Base-by-base conservation (phyloP, 2,797 vertebrate genomes). In the Tragopan temminckii region DNA sequence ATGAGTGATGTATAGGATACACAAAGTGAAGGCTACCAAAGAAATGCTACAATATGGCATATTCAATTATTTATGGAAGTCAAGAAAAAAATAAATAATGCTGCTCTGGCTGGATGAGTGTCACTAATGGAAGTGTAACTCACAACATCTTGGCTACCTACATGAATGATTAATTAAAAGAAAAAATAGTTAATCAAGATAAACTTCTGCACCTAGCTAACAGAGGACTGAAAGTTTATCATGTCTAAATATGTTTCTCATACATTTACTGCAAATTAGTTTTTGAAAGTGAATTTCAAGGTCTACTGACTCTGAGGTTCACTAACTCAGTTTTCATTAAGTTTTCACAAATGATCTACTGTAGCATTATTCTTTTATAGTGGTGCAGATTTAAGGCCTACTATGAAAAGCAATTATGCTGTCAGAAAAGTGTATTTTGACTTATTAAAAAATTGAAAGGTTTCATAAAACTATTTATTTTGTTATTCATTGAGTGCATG, bases 231-330 rank as follows among this genome's bases (percentile, higher is more conserved):
- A 94, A 98, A 98, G 97, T 98, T 98, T 98, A 98, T 98, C 97
- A 98, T 95, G 97, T 98, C 98, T 98, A 98, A 99, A 99, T 99
- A 99, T 99, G 98, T 99, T 99, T 99, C 99, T 99, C 98, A 98
- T 98, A 98, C 98, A 98, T 99, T 98, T 99, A 99, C 98, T 98
- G 99, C 98, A 99, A 99, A 99, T 99, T 99, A 99, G 98, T 98
- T 99, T 99, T 98, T 99, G 98, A 99, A 99, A 99, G 98, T 99
- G 98, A 99, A 99, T 99, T 99, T 99, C 99, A 99, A 98, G 99
- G 99, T 98, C 98, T 98, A 98, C 98, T 98, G 98, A 98, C 96
- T 99, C 98, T 67, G 97, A 98, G 98, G 98, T 98, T 98, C 98
- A 98, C 98, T 98, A 98, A 99, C 98, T 99, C 98, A 98, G 96